Conservation (phyloP, 2,888 invertebrate genomes). For the Rhodophaea formosa region DNA sequence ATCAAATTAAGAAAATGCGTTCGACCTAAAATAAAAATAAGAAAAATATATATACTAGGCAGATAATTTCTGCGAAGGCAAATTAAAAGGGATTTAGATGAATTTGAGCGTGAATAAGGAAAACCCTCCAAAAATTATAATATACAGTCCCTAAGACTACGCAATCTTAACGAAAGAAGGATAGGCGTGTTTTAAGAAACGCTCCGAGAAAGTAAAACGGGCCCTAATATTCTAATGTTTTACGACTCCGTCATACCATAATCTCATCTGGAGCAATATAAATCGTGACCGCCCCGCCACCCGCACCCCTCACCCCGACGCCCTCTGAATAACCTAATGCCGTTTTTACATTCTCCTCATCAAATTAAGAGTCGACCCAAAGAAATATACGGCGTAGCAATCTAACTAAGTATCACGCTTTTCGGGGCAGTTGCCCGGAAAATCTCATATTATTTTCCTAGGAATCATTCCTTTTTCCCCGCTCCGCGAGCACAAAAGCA, state of each 20-base stretch:
- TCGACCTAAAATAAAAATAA: neutral
- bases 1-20: neutral
- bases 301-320: slow-evolving; percentile 28
- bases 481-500: slow-evolving; percentile 43
- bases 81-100: slow-evolving; percentile 2
- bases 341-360: slow-evolving; percentile 66
- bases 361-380: slow-evolving; percentile 61
- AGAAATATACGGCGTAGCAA: slow-evolving; percentile 60
- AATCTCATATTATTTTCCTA: slow-evolving; percentile 59
- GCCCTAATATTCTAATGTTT: slow-evolving; percentile 40
- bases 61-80: neutral
- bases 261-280: slow-evolving; percentile 58
- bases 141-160: slow-evolving; percentile 4
- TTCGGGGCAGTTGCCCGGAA: slow-evolving; percentile 47
- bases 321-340: slow-evolving; percentile 53
- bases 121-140: slow-evolving; percentile 6
- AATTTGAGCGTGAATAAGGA: slow-evolving; percentile 3
- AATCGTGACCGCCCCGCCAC: slow-evolving; percentile 46
- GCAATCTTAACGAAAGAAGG: slow-evolving; percentile 3
- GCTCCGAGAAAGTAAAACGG: slow-evolving; percentile 16
- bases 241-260: slow-evolving; percentile 52
- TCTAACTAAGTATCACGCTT: slow-evolving; percentile 52
- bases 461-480: slow-evolving; percentile 45
- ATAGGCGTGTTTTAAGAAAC: slow-evolving; percentile 8
- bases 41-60: neutral